phyloP scores from a whole-genome alignment of 2,113 vertebrate species.

The Tylochromis polylepis region DNA sequence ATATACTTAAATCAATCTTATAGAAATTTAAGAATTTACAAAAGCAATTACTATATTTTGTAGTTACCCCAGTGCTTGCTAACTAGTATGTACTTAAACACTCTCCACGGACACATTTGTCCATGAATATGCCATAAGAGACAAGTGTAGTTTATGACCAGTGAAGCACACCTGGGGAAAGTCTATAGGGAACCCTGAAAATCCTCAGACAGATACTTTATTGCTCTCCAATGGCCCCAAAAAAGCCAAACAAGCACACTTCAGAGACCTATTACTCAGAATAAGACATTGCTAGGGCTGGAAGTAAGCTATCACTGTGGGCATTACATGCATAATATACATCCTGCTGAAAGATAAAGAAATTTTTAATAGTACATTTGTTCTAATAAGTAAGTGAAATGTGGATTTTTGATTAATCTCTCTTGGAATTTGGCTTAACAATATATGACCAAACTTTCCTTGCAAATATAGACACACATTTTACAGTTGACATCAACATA shows the following conservation, averaged over 20 bases:
- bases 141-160: slow-evolving; percentile 61
- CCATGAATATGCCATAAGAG: slow-evolving; percentile 12
- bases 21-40: neutral
- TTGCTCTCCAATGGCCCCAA: slow-evolving; percentile 64
- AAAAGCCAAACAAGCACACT: slow-evolving; percentile 73
- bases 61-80: neutral
- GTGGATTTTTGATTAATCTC: neutral
- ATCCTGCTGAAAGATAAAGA: slow-evolving; percentile 34
- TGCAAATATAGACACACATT: neutral
- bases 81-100: slow-evolving; percentile 13
- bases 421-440: neutral
- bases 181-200: slow-evolving; percentile 61
- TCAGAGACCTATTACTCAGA: slow-evolving; percentile 73
- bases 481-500: neutral
- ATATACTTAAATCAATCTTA: neutral
- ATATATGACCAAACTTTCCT: neutral
- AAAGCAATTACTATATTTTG: neutral
- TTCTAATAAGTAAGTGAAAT: neutral
- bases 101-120: slow-evolving; percentile 32
- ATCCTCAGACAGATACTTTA: slow-evolving; percentile 70
- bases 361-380: slow-evolving; percentile 16
- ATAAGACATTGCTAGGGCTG: slow-evolving; percentile 60
- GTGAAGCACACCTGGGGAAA: slow-evolving; percentile 67
- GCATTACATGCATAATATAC: slow-evolving; percentile 34
- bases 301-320: slow-evolving; percentile 10